A percentile compares a stretch with the other conserved stretches of the same genome.
These are phyloP conservation scores for Micrasema longulum DNA, from an alignment of 1,140 invertebrate genomes.

Conservation along the genomic window DNA sequence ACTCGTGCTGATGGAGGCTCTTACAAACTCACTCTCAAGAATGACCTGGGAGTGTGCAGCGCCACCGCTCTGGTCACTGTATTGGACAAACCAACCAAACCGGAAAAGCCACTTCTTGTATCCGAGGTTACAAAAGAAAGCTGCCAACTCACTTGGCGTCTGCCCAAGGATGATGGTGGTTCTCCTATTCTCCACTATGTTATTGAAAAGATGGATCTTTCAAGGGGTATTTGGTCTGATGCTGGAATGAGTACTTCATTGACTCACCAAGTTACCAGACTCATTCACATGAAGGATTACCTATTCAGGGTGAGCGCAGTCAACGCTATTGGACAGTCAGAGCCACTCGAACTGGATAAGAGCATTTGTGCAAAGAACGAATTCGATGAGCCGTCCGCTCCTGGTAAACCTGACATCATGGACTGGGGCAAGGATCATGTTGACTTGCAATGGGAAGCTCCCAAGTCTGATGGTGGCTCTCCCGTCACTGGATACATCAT, in stretches of 20 bases:
- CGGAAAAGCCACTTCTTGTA: conserved; percentile 88
- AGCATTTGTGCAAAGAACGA: conserved; percentile 95
- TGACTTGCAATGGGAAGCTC: conserved; percentile 89
- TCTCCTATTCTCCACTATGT: conserved; percentile 96
- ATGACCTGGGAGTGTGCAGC: conserved; percentile 84
- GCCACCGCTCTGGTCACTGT: conserved; percentile 90
- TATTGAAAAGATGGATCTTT: conserved; percentile 97
- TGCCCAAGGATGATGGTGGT: conserved; percentile 90
- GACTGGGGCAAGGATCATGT: conserved; percentile 96
- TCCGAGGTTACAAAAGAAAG: conserved; percentile 91
- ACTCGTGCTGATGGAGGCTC: conserved; percentile 84
- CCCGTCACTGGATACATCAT: conserved; percentile 94
- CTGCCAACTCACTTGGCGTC: conserved; percentile 85
- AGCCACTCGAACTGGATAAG: conserved; percentile 86
- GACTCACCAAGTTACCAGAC: conserved; percentile 84
- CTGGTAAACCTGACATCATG: conserved; percentile 87
- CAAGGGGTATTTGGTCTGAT: conserved; percentile 94
- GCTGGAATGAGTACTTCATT: conserved; percentile 88
- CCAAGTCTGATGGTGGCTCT: conserved; percentile 89
- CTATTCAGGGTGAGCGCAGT: conserved; percentile 92
- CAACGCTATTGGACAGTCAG: conserved; percentile 95
- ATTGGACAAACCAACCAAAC: conserved; percentile 87
- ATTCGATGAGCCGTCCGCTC: conserved; percentile 92
- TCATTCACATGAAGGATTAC: conserved; percentile 95
- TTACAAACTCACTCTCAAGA: conserved; percentile 87